Conservation (phyloP, 2,113 vertebrate species). For the Sclerurus mexicanus region DNA sequence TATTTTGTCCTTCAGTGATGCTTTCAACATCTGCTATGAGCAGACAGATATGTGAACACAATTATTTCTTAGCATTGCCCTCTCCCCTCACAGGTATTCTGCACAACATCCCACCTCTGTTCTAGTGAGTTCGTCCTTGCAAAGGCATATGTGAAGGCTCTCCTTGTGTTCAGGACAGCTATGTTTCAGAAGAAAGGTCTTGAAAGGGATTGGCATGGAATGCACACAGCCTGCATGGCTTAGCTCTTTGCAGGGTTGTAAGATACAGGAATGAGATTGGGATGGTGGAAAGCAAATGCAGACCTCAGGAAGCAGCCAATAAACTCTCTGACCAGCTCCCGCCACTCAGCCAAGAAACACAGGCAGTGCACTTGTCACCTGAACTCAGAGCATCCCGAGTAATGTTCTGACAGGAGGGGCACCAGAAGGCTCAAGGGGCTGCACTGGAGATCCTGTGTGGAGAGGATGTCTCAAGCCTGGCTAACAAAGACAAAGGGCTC, state of each 20-base stretch:
- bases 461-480: not conserved
- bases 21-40: not conserved
- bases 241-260: not conserved
- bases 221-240: not conserved
- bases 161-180: not conserved
- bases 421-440: fast-evolving
- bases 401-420: not conserved
- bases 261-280: not conserved
- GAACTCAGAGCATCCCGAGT: fast-evolving
- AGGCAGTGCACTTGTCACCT: not conserved
- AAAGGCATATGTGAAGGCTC: not conserved
- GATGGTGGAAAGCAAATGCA: not conserved
- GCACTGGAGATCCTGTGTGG: too few relatives aligned
- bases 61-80: not conserved
- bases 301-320: not conserved
- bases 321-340: not conserved
- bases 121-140: not conserved
- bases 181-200: not conserved
- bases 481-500: not conserved
- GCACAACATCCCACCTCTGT: not conserved
- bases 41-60: not conserved
- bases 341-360: fast-evolving
- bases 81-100: not conserved
- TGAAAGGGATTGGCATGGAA: not conserved
- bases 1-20: not conserved